Evolutionary conservation across 2,113 vertebrate genomes (phyloP).

Genomic region (Pithys albifrons): DNA sequence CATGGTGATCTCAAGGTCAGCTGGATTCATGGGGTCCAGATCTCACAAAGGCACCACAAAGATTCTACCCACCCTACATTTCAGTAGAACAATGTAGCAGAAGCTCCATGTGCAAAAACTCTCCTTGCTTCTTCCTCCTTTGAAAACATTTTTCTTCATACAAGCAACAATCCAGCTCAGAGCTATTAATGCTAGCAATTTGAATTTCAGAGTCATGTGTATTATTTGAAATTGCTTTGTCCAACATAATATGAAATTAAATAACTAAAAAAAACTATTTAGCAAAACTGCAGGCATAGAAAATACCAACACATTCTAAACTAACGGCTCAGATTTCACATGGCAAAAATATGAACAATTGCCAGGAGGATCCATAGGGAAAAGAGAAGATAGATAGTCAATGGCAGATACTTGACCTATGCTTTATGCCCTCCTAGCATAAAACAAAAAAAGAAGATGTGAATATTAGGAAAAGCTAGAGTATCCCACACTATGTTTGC

Average conservation of each 20-base stretch:
- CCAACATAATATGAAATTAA: background rate
- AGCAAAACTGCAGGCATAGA: background rate
- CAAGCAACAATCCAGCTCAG: background rate
- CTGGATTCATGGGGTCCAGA: background rate
- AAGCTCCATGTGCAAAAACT: background rate
- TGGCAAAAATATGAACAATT: background rate
- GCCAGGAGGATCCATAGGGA: background rate
- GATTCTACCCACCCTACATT: background rate
- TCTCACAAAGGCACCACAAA: background rate
- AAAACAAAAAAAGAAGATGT: background rate
- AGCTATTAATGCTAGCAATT: background rate
- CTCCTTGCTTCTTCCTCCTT: background rate
- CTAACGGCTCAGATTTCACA: background rate
- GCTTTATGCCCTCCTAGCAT: background rate
- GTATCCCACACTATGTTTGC: background rate
- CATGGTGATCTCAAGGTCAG: accelerated
- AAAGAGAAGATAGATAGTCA: background rate
- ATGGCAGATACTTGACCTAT: background rate
- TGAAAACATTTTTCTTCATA: background rate
- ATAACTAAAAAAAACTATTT: background rate
- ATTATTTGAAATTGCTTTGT: background rate
- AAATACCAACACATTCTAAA: background rate
- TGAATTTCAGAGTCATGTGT: background rate
- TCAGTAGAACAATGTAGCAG: background rate
- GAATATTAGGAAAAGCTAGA: background rate